Base-by-base conservation (phyloP, 2,113 vertebrate genomes). In the Orientallactaga bullata region DNA sequence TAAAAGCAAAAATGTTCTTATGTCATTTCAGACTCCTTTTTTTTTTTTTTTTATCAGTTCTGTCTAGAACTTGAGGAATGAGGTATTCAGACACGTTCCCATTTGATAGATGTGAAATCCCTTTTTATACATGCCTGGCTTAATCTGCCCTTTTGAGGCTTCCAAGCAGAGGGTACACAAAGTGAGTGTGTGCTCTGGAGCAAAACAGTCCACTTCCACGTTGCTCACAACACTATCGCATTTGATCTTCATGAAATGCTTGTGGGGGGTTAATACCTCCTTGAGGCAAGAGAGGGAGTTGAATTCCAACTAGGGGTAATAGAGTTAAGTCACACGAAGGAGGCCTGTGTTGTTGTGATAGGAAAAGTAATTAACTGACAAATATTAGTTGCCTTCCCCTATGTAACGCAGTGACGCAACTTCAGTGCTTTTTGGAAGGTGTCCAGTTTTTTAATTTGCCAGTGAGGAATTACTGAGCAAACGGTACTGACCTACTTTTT, bases 321-420 rank as follows among this genome's bases (percentile, higher is more conserved):
- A 20, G 0, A 80, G 65, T 90, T 77, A 58, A 84, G 16, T 84
- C 93, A 84, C 47, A 94, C 81, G 37, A 83, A 83, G 51, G 83
- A 95, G 80, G n/a, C n/a, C 60, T 94, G 16, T 51, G n/a, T 92
- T 85, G 90, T 90, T 95, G 93, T 73, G 47, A n/a, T 86, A 94
- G 66, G 84, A n/a, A 37, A 86, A 83, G 91, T 71, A 72, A 92
- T 74, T 88, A 92, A 90, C 32, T 90, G 85, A 88, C 16, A 18
- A 85, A 76, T 85, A 81, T 26, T 63, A 92, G 88, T 96, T 94
- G 91, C 86, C 61, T 91, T 42, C 72, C 68, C 81, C 21, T 60
- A 51, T 69, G 4, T 60, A 63, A 60, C 80, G 86, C 47, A n/a
- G 78, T 92, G 68, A 93, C 0, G 2, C 39, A 88, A 89, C 55